A percentile compares a stretch with the other conserved stretches of the same genome.
Evolutionary conservation across 64 coral and sea anemone genomes (phyloP).

Genomic region (Anthopleura sola): DNA sequence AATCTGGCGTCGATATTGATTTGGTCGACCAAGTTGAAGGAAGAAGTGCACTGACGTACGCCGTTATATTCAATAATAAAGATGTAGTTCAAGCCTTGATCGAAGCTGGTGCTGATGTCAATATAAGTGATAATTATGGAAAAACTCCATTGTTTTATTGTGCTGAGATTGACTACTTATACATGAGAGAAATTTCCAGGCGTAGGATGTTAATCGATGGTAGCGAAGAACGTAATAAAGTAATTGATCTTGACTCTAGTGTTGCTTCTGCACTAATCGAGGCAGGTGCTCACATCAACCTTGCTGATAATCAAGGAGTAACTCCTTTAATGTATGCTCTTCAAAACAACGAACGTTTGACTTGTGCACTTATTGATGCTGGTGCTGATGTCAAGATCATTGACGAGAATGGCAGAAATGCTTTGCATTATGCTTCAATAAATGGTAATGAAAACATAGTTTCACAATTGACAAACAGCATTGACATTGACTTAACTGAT

Average conservation of each 20-base stretch:
- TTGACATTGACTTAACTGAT: background rate
- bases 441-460: background rate
- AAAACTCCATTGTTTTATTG: background rate
- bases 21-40: background rate
- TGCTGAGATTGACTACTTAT: background rate
- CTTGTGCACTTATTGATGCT: too few species aligned
- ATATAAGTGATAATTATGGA: background rate
- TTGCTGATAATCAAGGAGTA: too few species aligned
- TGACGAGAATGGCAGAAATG: background rate
- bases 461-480: background rate
- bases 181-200: background rate
- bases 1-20: background rate
- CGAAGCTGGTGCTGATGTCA: too few species aligned
- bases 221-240: background rate
- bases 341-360: too few species aligned
- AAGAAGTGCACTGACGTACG: background rate
- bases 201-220: background rate
- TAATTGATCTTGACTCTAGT: background rate
- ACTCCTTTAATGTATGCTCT: too few species aligned
- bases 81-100: background rate
- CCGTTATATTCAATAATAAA: background rate
- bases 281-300: too few species aligned
- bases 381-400: too few species aligned
- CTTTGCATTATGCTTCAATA: background rate
- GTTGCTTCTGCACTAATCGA: too few species aligned